phyloP scores from a whole-genome alignment of 1,140 invertebrate genomes.

The Danaus melanippus region DNA sequence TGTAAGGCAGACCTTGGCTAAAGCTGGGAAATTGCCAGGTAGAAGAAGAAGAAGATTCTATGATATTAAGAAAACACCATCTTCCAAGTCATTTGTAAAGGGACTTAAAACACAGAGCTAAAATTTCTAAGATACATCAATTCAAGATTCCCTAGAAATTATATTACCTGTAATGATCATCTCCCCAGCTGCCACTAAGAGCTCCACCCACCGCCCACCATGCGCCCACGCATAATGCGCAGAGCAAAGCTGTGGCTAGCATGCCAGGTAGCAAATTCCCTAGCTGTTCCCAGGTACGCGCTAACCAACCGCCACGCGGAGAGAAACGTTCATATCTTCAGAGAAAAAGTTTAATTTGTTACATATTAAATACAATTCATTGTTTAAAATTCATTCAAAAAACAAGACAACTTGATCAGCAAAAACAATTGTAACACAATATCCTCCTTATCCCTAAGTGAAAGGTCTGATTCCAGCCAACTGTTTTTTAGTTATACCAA shows the following conservation, averaged over 20 bases:
- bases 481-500: too few relatives aligned
- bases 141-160: neutral
- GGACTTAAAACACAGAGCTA: neutral
- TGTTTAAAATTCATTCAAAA: too few relatives aligned
- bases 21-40: too few relatives aligned
- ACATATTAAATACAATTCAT: too few relatives aligned
- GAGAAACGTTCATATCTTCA: constrained; percentile 64
- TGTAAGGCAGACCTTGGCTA: too few relatives aligned
- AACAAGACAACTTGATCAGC: too few relatives aligned
- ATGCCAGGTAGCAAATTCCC: constrained; percentile 48
- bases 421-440: too few relatives aligned
- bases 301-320: constrained; percentile 31
- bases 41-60: too few relatives aligned
- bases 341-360: neutral
- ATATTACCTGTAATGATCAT: constrained; percentile 61
- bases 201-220: constrained; percentile 64
- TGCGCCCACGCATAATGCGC: constrained; percentile 48
- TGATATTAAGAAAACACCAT: neutral
- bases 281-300: constrained; percentile 39
- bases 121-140: too few relatives aligned
- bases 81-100: neutral
- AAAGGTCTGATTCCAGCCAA: too few relatives aligned
- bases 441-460: too few relatives aligned
- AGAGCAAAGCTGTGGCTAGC: constrained; percentile 46
- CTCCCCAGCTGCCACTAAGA: constrained; percentile 56